Evolutionary conservation across 2,113 vertebrate species (phyloP), one percentile per base, ranked within the genome.

Genomic region (Leptocoma aspasia): DNA sequence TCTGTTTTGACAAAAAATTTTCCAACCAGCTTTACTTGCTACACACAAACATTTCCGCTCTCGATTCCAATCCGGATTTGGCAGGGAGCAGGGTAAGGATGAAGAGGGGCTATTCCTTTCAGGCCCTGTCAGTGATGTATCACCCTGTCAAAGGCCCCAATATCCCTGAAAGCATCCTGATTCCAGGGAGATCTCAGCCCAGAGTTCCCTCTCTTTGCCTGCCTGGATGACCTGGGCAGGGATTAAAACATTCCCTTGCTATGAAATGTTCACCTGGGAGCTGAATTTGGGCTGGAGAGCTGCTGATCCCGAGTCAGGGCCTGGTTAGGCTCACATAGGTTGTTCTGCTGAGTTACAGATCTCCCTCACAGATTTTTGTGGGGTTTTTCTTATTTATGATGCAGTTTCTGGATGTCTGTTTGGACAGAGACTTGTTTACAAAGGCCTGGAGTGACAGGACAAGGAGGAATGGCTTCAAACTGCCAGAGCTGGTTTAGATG

Each of bases 1-100:
- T 96, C 79, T 88, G 42, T 90, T 96, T 63, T 95, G 94, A 96
- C 95, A 96, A 88, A 90, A 70, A 57, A 23, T 60, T 86, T 96
- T 92, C 96, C 92, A 63, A 86, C 35, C 95, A 86, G 82, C 87
- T 92, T 66, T 53, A 2, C 60, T 54, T 63, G 84, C 88, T 78
- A 2, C 3, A 13, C 80, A 92, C 72, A 93, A 94, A 94, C 83
- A 91, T 95, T 96, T 95, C 95, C 68, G 1, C 50, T 82, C 94
- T 47, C 19, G 0, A 54, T 82, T 86, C 89, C 92, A 92, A 16
- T 59, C 20, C 2, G 56, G 87, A 72, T 94, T 94, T 94, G 92
- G 92, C 89, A 86, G 71, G 76, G 66, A 81, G 26, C 52, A 26
- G 76, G 92, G 31, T 3, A 60, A 28, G 64, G 44, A 80, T 53